Evolutionary conservation across 2,797 vertebrate genomes (phyloP).

Genomic region (Lacerta agilis): DNA sequence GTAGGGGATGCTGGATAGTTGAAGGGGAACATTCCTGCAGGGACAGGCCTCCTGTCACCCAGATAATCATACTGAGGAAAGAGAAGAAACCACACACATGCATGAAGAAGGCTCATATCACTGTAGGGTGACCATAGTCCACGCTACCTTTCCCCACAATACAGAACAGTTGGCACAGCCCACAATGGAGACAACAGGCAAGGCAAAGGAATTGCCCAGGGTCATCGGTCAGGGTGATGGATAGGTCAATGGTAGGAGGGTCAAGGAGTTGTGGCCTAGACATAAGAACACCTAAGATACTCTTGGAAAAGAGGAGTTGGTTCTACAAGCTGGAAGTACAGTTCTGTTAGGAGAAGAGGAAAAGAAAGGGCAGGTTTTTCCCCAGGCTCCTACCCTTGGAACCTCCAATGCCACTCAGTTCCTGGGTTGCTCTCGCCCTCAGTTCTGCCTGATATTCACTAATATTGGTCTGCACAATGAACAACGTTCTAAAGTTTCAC

Average conservation of each 20-base stretch:
- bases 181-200: background rate
- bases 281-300: background rate
- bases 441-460: background rate
- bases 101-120: background rate
- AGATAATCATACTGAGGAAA: constrained; percentile 90
- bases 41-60: constrained; percentile 89
- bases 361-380: background rate
- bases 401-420: background rate
- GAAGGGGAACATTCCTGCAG: constrained; percentile 87
- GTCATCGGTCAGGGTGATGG: background rate
- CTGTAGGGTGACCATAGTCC: background rate
- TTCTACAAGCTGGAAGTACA: background rate
- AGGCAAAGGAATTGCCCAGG: background rate
- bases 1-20: constrained; percentile 92
- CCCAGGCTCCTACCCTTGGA: background rate
- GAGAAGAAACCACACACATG: constrained; percentile 54
- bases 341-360: background rate
- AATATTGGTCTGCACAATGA: background rate
- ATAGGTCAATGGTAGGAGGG: background rate
- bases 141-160: background rate
- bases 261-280: background rate
- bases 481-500: background rate
- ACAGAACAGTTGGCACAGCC: background rate
- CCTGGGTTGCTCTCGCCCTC: background rate
- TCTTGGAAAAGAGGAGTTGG: background rate